These are phyloP conservation scores for Melanotaenia parkinsoni DNA, from an alignment of 2,797 vertebrate species.

Conservation along the genomic window DNA sequence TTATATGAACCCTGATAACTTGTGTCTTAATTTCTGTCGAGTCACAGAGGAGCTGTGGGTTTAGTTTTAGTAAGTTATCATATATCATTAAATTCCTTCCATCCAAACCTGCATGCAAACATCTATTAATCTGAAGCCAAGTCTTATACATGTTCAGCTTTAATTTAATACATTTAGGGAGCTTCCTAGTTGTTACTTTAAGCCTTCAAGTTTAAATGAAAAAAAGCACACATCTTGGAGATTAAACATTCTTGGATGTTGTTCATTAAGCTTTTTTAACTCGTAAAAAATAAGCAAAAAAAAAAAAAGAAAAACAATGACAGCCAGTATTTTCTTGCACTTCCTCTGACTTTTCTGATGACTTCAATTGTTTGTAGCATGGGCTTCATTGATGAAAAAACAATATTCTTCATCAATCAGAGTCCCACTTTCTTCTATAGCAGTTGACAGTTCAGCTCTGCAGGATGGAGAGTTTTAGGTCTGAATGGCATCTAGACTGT, in stretches of 20 bases:
- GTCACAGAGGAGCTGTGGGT: background rate
- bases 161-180: background rate
- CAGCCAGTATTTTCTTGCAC: background rate
- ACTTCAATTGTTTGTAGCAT: background rate
- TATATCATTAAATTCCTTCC: too few relatives aligned
- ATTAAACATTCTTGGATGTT: too few relatives aligned
- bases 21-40: constrained; percentile 20
- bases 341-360: background rate
- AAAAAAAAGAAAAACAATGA: too few relatives aligned
- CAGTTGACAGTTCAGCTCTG: background rate
- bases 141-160: background rate
- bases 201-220: too few relatives aligned
- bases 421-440: background rate
- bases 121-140: background rate
- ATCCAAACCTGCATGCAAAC: too few relatives aligned
- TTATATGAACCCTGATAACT: constrained; percentile 58
- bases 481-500: too few relatives aligned
- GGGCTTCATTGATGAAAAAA: background rate
- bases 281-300: background rate
- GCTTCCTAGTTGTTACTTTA: background rate
- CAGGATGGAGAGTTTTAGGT: too few relatives aligned
- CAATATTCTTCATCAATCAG: background rate
- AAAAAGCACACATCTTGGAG: too few relatives aligned
- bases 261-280: too few relatives aligned
- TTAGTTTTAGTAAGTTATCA: background rate